phyloP scores from a whole-genome alignment of 2,888 invertebrate species.

The Himalopsyche kuldschensis region DNA sequence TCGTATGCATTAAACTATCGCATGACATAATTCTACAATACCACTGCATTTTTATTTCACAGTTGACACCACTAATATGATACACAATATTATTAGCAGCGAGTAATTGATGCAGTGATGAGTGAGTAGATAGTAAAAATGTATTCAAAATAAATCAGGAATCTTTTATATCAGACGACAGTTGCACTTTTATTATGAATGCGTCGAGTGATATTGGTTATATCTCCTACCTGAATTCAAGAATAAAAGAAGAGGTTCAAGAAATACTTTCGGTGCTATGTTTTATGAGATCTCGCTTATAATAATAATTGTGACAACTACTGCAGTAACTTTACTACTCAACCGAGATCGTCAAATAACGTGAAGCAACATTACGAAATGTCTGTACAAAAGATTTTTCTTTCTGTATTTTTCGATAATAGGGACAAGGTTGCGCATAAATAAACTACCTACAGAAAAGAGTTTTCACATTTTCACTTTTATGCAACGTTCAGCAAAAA shows the following conservation, averaged over 20 bases:
- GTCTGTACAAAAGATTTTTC: not conserved
- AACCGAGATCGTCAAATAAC: not conserved
- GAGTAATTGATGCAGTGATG: not conserved
- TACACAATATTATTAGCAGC: not conserved
- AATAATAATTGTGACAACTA: no score
- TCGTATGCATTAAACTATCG: conserved; percentile 21
- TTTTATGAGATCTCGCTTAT: no score
- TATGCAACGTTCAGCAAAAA: not conserved
- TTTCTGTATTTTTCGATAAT: not conserved
- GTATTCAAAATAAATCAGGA: no score
- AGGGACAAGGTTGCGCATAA: conserved; percentile 1
- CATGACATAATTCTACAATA: not conserved
- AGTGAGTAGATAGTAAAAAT: no score
- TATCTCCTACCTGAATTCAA: no score
- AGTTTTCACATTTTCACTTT: not conserved
- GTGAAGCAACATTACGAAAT: not conserved
- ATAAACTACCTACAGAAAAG: not conserved
- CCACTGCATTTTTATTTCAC: not conserved
- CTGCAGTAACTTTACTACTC: not conserved
- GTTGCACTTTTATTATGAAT: no score
- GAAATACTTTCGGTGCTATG: no score
- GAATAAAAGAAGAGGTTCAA: no score
- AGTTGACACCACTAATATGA: not conserved
- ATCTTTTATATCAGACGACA: no score
- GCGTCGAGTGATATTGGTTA: no score